Base-by-base conservation (phyloP, 1,140 invertebrate species). In the Cydia fagiglandana region DNA sequence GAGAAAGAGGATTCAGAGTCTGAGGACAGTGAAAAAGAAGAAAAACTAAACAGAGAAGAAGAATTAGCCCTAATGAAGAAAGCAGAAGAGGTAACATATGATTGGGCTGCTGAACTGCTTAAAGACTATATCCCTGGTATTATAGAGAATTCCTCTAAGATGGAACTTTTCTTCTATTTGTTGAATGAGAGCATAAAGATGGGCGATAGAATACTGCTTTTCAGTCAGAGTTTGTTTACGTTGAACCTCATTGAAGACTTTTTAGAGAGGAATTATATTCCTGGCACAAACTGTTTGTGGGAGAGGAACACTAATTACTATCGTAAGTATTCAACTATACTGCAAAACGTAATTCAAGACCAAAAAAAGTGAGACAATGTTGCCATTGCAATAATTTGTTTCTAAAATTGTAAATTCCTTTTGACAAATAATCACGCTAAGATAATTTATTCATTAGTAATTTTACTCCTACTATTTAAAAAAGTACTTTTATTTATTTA, bases 191-290 rank as follows among this genome's bases (percentile, higher is more conserved):
- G 97, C 79, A 96, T 99, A 45, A 93, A 94, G 74, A 83, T 97
- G 41, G 97, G 97, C 2, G 99, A 99, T 93, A 96, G 98, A 76
- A 94, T 99, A 24, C 94, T 99, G n/a, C 95, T 99, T 2, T 99
- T 99, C 88, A 99, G 98, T 84, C 98, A 99, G 89, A 99, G 98
- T 84, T 94, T 99, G 12, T 97, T 99, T 79, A 99, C 99, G 0
- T 93, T 99, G 61, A 98, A 99, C 95, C 94, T 99, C n/a, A 97
- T 99, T 78, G 99, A 99, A 94, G 96, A 98, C 81, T 99, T 98
- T 89, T 94, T 99, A 47, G 96, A 97, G 81, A 95, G 95, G 82
- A 96, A 95, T 82, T 94, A 95, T 80, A 96, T 99, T 79, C 97
- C 97, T 9, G 96, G 95, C 38, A 94, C 93, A 56, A 95, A 96